Percentiles rank a stretch among this genome's conserved stretches.
Evolutionary conservation across 1,140 invertebrate species (phyloP).

Genomic region (Scaptomyza pallida): DNA sequence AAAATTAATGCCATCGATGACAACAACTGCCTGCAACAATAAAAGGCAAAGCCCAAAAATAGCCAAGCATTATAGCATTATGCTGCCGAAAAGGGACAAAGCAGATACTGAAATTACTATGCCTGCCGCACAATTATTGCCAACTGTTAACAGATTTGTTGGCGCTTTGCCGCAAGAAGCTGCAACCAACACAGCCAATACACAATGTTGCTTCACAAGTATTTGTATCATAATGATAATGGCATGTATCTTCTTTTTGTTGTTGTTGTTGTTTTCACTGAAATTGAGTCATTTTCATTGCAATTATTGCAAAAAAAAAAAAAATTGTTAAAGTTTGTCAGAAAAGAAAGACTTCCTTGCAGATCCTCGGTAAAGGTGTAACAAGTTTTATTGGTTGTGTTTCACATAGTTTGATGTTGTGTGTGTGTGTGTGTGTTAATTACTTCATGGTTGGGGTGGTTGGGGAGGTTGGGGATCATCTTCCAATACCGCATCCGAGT

Average conservation of each 20-base stretch:
- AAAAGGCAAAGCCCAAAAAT: conserved; percentile 72
- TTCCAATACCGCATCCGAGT: no score
- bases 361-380: no score
- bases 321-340: no score
- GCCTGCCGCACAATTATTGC: conserved; percentile 79
- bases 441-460: no score
- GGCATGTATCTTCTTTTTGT: conserved; percentile 65
- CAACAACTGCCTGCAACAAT: conserved; percentile 65
- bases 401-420: no score
- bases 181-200: conserved; percentile 6
- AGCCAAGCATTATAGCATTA: conserved; percentile 48
- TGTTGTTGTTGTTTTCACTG: conserved; percentile 26
- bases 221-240: conserved; percentile 80
- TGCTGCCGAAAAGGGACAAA: conserved; percentile 63
- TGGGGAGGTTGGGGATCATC: no score
- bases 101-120: conserved; percentile 71
- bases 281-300: conserved; percentile 59
- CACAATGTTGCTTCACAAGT: conserved; percentile 28
- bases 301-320: conserved; percentile 53
- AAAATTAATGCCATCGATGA: conserved; percentile 83
- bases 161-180: conserved; percentile 34
- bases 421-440: no score
- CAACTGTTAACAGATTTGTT: conserved; percentile 83
- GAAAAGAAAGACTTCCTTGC: no score
- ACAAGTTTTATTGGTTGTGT: no score